Conservation (phyloP, 2,113 vertebrate genomes). For the Hirundichthys speculiger region DNA sequence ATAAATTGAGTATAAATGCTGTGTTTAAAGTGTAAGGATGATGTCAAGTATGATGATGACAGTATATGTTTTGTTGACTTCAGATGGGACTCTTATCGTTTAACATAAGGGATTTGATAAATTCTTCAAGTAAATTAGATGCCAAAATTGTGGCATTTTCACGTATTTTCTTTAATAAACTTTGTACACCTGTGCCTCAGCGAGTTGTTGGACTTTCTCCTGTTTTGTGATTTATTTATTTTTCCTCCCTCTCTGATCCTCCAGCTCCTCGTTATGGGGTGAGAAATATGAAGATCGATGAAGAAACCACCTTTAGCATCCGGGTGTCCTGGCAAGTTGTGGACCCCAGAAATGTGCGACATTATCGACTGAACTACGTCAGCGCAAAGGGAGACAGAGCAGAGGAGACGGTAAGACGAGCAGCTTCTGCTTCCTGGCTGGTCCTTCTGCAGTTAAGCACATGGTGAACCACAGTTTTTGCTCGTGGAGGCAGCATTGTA, state of each 20-base stretch:
- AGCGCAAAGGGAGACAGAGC: slow-evolving; percentile 83
- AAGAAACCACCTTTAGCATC: slow-evolving; percentile 91
- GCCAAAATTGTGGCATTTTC: slow-evolving; percentile 1
- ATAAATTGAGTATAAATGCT: too few relatives aligned
- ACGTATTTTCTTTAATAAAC: not conserved
- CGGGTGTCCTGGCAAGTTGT: slow-evolving; percentile 87
- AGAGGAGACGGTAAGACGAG: slow-evolving; percentile 85
- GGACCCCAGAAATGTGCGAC: slow-evolving; percentile 78
- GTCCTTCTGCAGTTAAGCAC: too few relatives aligned
- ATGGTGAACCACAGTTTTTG: too few relatives aligned
- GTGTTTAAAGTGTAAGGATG: too few relatives aligned
- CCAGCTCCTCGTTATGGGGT: slow-evolving; percentile 86
- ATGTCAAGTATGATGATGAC: too few relatives aligned
- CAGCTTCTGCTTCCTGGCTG: too few relatives aligned
- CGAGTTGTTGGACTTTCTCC: not conserved
- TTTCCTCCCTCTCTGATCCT: slow-evolving; percentile 21
- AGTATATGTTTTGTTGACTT: too few relatives aligned
- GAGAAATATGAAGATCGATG: slow-evolving; percentile 86
- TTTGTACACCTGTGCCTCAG: not conserved
- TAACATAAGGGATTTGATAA: too few relatives aligned
- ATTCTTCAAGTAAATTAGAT: slow-evolving; percentile 51
- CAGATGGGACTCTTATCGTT: too few relatives aligned
- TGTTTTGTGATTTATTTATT: not conserved
- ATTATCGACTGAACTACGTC: slow-evolving; percentile 89
- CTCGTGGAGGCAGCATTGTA: too few relatives aligned